Conservation (phyloP, 2,888 invertebrate species). For the Ceratothoa steindachneri region DNA sequence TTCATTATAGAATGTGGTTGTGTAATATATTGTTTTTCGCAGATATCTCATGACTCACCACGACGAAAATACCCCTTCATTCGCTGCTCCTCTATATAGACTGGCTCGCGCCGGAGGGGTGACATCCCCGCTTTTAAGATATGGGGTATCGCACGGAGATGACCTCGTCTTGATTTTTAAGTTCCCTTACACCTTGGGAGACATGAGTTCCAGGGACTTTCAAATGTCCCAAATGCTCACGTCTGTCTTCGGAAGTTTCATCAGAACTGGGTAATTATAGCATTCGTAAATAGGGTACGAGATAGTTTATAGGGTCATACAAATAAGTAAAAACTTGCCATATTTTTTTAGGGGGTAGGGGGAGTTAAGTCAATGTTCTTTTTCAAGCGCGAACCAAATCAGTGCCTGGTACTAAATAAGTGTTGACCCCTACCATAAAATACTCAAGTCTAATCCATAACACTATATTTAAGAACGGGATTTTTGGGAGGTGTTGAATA, state of each 20-base stretch:
- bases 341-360: background rate
- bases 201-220: constrained; percentile 1
- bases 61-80: constrained; percentile 25
- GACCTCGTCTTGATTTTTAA: constrained; percentile 37
- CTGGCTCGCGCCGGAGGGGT: constrained; percentile 24
- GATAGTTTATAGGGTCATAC: too few relatives aligned
- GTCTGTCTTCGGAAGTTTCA: constrained; percentile 16
- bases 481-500: too few relatives aligned
- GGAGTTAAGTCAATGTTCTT: background rate
- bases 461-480: too few relatives aligned
- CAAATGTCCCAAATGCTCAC: constrained; percentile 17
- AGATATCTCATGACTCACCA: constrained; percentile 44
- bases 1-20: too few relatives aligned
- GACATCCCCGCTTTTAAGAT: background rate
- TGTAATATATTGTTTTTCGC: too few relatives aligned
- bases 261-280: constrained; percentile 20
- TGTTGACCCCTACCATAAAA: too few relatives aligned
- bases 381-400: too few relatives aligned
- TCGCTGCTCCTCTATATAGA: constrained; percentile 25
- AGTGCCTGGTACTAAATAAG: too few relatives aligned
- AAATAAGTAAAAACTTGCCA: background rate
- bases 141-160: constrained; percentile 38
- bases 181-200: constrained; percentile 19
- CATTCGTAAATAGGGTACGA: background rate
- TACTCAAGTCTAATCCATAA: too few relatives aligned